These are phyloP conservation scores for Julus scanicus DNA, from an alignment of 2,888 invertebrate genomes.

Conservation along the genomic window DNA sequence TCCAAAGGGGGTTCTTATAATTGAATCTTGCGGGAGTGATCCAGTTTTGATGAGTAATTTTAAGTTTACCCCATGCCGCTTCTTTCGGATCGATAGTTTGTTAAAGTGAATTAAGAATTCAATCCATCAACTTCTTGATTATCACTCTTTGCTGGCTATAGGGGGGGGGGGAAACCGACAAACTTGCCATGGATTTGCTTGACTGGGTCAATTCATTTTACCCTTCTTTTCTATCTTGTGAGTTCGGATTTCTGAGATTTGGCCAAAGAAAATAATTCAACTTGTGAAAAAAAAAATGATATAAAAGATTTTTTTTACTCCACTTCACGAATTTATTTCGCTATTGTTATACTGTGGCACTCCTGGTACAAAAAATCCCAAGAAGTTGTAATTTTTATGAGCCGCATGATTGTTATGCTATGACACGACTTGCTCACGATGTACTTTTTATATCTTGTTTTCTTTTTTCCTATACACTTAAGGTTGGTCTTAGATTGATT, in stretches of 20 bases:
- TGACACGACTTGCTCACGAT: conserved; percentile 29
- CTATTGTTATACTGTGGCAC: background rate
- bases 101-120: conserved; percentile 44
- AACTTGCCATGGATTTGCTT: background rate
- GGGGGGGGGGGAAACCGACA: background rate
- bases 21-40: conserved; percentile 29
- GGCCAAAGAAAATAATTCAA: background rate
- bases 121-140: conserved; percentile 47
- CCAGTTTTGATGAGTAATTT: conserved; percentile 36
- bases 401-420: conserved; percentile 34
- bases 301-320: background rate
- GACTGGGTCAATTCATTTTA: conserved; percentile 16
- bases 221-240: background rate
- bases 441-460: conserved; percentile 35
- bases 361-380: background rate
- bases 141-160: background rate
- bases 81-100: conserved; percentile 21
- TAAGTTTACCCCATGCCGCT: conserved; percentile 36
- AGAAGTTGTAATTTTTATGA: conserved; percentile 34
- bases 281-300: background rate
- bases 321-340: background rate
- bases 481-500: conserved; percentile 35
- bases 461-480: conserved; percentile 24
- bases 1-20: background rate
- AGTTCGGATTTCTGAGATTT: conserved; percentile 6